A percentile compares a stretch with the other conserved stretches of the same genome.
These are phyloP conservation scores for Scaptomyza parva DNA, from an alignment of 2,888 invertebrate genomes.

Conservation along the genomic window DNA sequence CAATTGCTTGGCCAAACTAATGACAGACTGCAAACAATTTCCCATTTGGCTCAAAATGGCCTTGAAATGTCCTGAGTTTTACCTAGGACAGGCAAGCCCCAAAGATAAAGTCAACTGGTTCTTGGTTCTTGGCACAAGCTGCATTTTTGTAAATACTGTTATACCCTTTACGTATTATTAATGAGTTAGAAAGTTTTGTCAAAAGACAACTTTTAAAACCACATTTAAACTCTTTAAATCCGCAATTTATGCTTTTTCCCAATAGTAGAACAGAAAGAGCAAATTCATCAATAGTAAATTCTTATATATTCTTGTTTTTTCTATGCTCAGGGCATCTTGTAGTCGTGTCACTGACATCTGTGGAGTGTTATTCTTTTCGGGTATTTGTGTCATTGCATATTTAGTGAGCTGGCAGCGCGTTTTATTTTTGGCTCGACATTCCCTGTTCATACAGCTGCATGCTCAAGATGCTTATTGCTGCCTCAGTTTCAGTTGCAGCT, in stretches of 20 bases:
- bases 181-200: background rate
- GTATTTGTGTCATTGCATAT: slow-evolving; percentile 71
- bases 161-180: background rate
- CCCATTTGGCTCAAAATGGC: slow-evolving; percentile 55
- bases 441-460: slow-evolving; percentile 46
- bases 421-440: slow-evolving; percentile 24
- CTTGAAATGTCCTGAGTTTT: slow-evolving; percentile 55
- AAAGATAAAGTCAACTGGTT: no score
- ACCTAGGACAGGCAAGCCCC: slow-evolving; percentile 34
- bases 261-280: no score
- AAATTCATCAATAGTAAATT: no score
- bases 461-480: slow-evolving; percentile 46
- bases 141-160: background rate
- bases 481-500: slow-evolving; percentile 32
- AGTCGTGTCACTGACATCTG: slow-evolving; percentile 14
- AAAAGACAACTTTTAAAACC: background rate
- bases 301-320: background rate
- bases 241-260: no score
- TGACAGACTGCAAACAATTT: slow-evolving; percentile 65
- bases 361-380: slow-evolving; percentile 21
- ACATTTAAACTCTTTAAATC: no score
- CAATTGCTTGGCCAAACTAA: slow-evolving; percentile 37
- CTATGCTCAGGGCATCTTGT: background rate
- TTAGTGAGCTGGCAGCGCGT: slow-evolving; percentile 39
- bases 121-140: background rate